Evolutionary conservation across 2,113 vertebrate genomes (phyloP).

Genomic region (Pedetes capensis): DNA sequence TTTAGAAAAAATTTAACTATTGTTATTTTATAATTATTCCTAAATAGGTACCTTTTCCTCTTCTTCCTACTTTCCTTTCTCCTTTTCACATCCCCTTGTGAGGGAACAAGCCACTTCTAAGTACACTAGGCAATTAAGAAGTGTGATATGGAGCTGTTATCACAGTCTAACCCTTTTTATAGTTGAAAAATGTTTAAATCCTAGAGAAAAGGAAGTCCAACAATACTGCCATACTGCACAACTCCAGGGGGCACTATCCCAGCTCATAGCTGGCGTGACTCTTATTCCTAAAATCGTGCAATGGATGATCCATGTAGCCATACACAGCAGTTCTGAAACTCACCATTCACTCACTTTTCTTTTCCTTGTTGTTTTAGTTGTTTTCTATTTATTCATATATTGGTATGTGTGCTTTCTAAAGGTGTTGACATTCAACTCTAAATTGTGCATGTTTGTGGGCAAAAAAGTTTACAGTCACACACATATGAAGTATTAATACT

Average conservation of each 20-base stretch:
- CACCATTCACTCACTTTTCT: not conserved
- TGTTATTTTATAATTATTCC: not conserved
- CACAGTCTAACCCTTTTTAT: not conserved
- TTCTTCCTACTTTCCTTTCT: constrained; percentile 42
- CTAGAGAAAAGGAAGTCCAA: not conserved
- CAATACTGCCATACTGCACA: not conserved
- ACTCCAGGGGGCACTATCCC: not conserved
- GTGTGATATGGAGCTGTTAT: not conserved
- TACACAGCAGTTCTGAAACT: not conserved
- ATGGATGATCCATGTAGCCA: too few relatives aligned
- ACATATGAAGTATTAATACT: not conserved
- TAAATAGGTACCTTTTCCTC: not conserved
- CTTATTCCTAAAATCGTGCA: not conserved
- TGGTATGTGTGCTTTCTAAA: not conserved
- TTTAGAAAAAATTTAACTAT: not conserved
- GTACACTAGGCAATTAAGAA: not conserved
- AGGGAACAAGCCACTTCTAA: not conserved
- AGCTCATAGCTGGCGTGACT: not conserved
- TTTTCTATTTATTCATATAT: not conserved
- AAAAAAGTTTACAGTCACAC: not conserved
- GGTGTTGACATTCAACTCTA: not conserved
- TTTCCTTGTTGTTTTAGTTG: not conserved
- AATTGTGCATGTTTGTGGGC: not conserved
- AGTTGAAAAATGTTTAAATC: not conserved
- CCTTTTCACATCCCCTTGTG: not conserved